Conservation (phyloP, 2,113 vertebrate genomes). For the Leptodactylus fuscus region DNA sequence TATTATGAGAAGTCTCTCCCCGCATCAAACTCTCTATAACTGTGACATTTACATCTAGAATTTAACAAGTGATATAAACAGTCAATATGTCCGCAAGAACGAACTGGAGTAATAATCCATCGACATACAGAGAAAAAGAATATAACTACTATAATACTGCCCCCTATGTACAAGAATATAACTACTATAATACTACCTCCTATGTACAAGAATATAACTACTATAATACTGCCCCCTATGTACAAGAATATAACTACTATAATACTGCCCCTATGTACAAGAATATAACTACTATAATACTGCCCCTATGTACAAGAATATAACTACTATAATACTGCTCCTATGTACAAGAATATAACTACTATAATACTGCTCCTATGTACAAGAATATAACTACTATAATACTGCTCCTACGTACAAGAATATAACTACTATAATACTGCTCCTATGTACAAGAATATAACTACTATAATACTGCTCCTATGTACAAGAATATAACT, state of each 20-base stretch:
- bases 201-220: no score
- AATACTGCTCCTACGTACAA: not conserved
- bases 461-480: not conserved
- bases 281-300: not conserved
- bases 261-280: no score
- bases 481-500: not conserved
- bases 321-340: not conserved
- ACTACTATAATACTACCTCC: not conserved
- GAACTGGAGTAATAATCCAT: no score
- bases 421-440: conserved; percentile 2
- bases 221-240: no score
- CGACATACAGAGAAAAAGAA: no score
- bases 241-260: no score
- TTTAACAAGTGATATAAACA: no score
- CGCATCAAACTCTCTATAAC: no score
- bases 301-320: not conserved
- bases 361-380: not conserved
- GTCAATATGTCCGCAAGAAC: no score
- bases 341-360: conserved; percentile 11
- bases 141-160: not conserved
- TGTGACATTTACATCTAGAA: no score
- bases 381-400: conserved; percentile 8
- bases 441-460: not conserved
- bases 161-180: conserved; percentile 2
- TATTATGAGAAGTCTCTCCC: no score